Percentiles rank a stretch among this genome's conserved stretches.
phyloP scores from a whole-genome alignment of 2,888 invertebrate species.

The Callosobruchus maculatus region DNA sequence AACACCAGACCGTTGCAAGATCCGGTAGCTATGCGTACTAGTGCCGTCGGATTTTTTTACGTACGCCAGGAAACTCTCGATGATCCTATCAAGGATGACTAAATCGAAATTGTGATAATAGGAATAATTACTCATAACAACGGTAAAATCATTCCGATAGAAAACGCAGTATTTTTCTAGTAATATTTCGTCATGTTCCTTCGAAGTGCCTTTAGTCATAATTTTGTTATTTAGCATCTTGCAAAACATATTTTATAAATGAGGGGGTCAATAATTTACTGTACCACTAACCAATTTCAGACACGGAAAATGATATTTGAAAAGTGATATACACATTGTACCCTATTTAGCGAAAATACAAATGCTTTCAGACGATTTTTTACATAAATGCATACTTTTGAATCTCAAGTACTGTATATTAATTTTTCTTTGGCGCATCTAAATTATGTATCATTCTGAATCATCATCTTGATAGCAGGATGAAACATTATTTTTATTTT shows the following conservation, averaged over 20 bases:
- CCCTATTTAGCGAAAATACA: no score
- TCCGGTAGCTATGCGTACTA: conserved; percentile 6
- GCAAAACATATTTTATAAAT: background rate
- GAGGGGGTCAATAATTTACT: no score
- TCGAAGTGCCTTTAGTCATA: background rate
- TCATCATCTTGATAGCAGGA: no score
- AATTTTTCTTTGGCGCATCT: no score
- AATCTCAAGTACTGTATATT: no score
- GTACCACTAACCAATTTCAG: no score
- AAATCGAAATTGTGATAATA: background rate
- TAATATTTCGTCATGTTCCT: background rate
- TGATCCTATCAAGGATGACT: background rate
- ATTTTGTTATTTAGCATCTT: background rate
- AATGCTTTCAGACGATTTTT: no score
- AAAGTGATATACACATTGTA: no score
- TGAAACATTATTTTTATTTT: no score
- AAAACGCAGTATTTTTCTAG: background rate
- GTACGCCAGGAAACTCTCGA: background rate
- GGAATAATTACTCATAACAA: background rate
- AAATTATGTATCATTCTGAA: no score
- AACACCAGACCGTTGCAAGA: conserved; percentile 7
- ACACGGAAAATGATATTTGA: no score
- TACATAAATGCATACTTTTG: no score
- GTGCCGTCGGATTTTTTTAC: conserved; percentile 5
- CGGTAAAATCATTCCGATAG: background rate